Conservation (phyloP, 2,888 invertebrate genomes). For the Lasioglossum oenotherae region DNA sequence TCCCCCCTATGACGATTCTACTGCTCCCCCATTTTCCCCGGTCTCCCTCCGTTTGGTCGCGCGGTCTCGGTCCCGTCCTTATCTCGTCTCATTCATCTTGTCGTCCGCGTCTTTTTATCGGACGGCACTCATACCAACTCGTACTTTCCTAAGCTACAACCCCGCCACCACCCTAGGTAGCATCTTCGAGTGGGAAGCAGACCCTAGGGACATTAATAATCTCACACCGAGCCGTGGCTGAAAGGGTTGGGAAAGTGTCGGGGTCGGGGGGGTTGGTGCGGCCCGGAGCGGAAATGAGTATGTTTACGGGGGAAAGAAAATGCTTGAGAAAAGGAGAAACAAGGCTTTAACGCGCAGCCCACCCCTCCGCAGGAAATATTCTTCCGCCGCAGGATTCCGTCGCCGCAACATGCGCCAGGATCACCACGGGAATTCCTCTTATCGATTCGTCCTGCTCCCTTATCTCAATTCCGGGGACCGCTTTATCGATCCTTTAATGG, state of each 20-base stretch:
- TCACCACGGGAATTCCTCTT: neutral
- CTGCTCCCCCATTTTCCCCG: neutral
- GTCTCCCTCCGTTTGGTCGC: conserved; percentile 30
- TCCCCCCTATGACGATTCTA: conserved; percentile 34
- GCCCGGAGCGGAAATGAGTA: conserved; percentile 38
- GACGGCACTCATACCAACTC: conserved; percentile 49
- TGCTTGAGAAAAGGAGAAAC: conserved; percentile 23
- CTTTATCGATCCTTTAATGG: neutral
- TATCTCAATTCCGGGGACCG: neutral
- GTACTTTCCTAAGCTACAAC: conserved; percentile 27
- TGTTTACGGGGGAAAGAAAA: conserved; percentile 25
- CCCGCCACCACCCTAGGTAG: neutral
- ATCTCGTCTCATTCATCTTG: conserved; percentile 76
- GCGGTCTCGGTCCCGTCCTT: conserved; percentile 54
- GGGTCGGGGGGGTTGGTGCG: neutral
- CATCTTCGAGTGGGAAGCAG: conserved; percentile 38
- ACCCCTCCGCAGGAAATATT: neutral
- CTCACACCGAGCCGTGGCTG: conserved; percentile 48
- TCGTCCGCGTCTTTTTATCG: conserved; percentile 69
- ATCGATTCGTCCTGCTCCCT: neutral
- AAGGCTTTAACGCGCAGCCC: neutral
- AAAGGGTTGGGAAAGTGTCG: conserved; percentile 46
- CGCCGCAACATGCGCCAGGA: neutral
- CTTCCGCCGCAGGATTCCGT: neutral
- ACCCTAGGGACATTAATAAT: conserved; percentile 65